These are phyloP conservation scores for Lacanobia wlatinum DNA, from an alignment of 2,888 invertebrate genomes.

Conservation along the genomic window DNA sequence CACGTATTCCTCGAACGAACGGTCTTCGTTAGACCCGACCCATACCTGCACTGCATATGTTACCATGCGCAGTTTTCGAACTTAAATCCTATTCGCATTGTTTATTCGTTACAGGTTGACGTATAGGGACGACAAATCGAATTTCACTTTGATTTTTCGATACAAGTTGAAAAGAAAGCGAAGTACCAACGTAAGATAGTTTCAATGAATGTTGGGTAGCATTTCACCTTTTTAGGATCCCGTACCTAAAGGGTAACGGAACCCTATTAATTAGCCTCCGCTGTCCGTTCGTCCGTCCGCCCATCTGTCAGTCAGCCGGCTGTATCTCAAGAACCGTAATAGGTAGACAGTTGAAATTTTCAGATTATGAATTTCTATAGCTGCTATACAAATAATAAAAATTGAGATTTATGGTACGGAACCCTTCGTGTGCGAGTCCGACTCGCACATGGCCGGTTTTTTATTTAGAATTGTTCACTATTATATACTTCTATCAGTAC, in stretches of 20 bases:
- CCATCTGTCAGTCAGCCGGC: too few relatives aligned
- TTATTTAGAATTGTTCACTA: not conserved
- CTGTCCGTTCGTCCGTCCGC: too few relatives aligned
- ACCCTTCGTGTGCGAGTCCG: too few relatives aligned
- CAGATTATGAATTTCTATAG: too few relatives aligned
- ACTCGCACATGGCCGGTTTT: too few relatives aligned
- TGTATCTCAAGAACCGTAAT: too few relatives aligned
- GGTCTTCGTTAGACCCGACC: constrained; percentile 86
- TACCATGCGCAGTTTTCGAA: constrained; percentile 81
- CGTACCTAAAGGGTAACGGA: too few relatives aligned
- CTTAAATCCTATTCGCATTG: constrained; percentile 83
- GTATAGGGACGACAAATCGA: constrained; percentile 85
- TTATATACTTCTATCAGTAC: too few relatives aligned
- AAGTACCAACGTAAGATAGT: constrained; percentile 17
- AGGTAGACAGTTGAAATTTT: too few relatives aligned
- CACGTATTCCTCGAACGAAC: constrained; percentile 86
- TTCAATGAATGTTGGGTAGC: not conserved
- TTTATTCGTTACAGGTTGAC: constrained; percentile 87
- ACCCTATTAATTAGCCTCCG: too few relatives aligned
- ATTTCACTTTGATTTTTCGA: constrained; percentile 86
- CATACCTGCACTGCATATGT: constrained; percentile 90
- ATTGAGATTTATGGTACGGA: too few relatives aligned
- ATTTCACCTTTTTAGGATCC: not conserved
- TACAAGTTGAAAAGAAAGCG: constrained; percentile 69
- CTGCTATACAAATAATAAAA: too few relatives aligned